phyloP scores from a whole-genome alignment of 2,888 invertebrate species.

The Papilio gigon region DNA sequence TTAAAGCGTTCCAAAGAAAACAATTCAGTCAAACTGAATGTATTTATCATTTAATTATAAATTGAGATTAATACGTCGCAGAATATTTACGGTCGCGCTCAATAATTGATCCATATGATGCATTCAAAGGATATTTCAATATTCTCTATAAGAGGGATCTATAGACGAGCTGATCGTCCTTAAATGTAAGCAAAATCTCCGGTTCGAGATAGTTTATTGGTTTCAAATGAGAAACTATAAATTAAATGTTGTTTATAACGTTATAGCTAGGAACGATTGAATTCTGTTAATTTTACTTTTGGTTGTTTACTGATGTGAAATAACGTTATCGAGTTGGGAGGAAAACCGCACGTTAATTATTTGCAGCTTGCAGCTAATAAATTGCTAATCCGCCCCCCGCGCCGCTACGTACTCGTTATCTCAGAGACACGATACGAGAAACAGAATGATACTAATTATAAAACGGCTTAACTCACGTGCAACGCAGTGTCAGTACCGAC shows the following conservation, averaged over 20 bases:
- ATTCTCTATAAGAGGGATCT: background rate
- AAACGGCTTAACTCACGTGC: no score
- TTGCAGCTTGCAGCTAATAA: conserved; percentile 67
- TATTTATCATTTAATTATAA: conserved; percentile 16
- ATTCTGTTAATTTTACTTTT: background rate
- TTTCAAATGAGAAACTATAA: background rate
- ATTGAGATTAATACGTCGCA: background rate
- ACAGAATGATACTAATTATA: no score
- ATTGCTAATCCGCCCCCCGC: conserved; percentile 67
- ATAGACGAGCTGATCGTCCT: no score
- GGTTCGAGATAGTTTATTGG: background rate
- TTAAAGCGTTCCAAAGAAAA: conserved; percentile 47
- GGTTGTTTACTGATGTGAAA: conserved; percentile 12
- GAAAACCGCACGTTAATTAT: conserved; percentile 66
- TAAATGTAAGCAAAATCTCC: no score
- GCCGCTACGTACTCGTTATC: conserved; percentile 55
- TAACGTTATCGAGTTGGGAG: conserved; percentile 44
- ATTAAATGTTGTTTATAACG: background rate
- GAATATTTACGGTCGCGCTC: background rate
- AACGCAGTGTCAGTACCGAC: no score
- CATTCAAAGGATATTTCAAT: background rate
- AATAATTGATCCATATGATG: background rate
- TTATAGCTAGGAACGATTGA: background rate
- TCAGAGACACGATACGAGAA: conserved; percentile 47
- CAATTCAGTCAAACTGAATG: conserved; percentile 44